phyloP scores from a whole-genome alignment of 2,888 invertebrate species.

The Hoplodrina ambigua region DNA sequence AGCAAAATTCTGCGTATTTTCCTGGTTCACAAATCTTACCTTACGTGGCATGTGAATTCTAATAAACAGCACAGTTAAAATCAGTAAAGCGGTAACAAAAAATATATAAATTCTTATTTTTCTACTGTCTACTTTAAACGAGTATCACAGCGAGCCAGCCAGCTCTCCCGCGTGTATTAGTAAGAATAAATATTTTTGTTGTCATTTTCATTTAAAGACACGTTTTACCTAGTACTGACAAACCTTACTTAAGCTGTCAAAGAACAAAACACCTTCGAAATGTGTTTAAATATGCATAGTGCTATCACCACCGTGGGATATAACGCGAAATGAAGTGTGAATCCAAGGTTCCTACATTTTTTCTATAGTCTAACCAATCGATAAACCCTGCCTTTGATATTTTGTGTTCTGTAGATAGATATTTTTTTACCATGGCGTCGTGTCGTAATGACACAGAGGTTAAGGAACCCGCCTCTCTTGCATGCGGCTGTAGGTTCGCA shows the following conservation, averaged over 20 bases:
- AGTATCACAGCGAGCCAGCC: too few relatives aligned
- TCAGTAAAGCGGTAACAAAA: too few relatives aligned
- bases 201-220: neutral
- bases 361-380: constrained; percentile 59
- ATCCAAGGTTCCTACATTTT: constrained; percentile 66
- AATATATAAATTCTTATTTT: too few relatives aligned
- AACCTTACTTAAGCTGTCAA: constrained; percentile 42
- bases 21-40: neutral
- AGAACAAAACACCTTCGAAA: constrained; percentile 15
- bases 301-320: constrained; percentile 52
- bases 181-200: constrained; percentile 7
- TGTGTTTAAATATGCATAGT: constrained; percentile 54
- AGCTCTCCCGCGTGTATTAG: neutral
- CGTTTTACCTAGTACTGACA: constrained; percentile 15
- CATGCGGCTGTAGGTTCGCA: too few relatives aligned
- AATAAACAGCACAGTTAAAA: neutral
- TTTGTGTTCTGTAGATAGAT: neutral
- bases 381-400: constrained; percentile 39
- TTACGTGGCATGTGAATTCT: neutral
- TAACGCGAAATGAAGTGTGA: constrained; percentile 66
- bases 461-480: too few relatives aligned
- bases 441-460: too few relatives aligned
- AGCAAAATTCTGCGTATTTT: neutral
- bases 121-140: too few relatives aligned
- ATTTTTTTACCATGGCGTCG: neutral